These are phyloP conservation scores for Tethya wilhelma DNA, from an alignment of 37 sponge, comb jelly and placozoan genomes.

Conservation along the genomic window DNA sequence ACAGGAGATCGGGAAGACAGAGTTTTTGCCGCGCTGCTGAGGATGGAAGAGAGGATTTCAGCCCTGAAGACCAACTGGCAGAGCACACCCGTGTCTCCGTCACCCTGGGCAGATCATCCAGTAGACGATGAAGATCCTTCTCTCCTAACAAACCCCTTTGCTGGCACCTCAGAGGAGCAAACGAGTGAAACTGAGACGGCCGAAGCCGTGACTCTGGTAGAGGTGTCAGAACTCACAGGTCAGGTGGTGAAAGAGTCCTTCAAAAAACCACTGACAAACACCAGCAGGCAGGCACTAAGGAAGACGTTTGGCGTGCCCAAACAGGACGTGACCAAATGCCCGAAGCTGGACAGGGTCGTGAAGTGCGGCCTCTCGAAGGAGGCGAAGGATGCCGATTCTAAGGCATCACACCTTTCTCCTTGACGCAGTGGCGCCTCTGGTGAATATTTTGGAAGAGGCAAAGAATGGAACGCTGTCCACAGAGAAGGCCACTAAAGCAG, in stretches of 20 bases:
- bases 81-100: too few relatives aligned
- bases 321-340: slow-evolving; percentile 1
- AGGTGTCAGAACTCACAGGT: neutral
- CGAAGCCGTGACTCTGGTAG: neutral
- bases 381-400: neutral
- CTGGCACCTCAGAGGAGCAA: too few relatives aligned
- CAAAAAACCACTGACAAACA: neutral
- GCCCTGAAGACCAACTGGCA: too few relatives aligned
- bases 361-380: neutral
- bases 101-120: too few relatives aligned
- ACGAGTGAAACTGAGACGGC: too few relatives aligned
- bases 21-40: too few relatives aligned
- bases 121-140: too few relatives aligned
- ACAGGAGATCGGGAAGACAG: too few relatives aligned
- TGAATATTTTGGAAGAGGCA: neutral
- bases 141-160: too few relatives aligned
- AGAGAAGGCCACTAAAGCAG: slow-evolving; percentile 1
- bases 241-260: neutral
- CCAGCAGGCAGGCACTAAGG: neutral
- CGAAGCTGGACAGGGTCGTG: slow-evolving; percentile 4
- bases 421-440: slow-evolving; percentile 18
- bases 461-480: neutral
- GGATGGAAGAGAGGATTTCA: too few relatives aligned
- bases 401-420: neutral
- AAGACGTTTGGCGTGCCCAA: neutral